Conservation (phyloP, 1,140 invertebrate species). For the Acyrthosiphon pisum region DNA sequence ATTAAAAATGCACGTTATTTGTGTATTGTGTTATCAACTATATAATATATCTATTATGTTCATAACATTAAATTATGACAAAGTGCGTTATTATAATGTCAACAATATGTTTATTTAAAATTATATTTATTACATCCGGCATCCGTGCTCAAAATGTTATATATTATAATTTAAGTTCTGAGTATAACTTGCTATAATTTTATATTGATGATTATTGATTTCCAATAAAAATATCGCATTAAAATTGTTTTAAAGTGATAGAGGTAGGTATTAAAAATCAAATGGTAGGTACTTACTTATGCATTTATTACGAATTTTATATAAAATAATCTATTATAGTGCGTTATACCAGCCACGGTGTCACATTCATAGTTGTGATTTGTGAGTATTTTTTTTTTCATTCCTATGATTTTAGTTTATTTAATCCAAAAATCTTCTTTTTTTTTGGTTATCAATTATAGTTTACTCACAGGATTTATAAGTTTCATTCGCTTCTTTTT, state of each 20-base stretch:
- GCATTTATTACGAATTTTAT: background rate
- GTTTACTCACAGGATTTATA: background rate
- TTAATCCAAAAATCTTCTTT: background rate
- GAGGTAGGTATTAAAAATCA: background rate
- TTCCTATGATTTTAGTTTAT: background rate
- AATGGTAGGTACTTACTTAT: too few species aligned
- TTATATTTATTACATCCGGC: background rate
- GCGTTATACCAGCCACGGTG: background rate
- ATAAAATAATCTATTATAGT: background rate
- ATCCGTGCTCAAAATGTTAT: background rate
- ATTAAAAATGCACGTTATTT: too few species aligned
- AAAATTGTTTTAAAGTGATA: background rate
- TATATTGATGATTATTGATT: background rate
- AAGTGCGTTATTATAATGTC: background rate
- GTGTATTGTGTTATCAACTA: too few species aligned
- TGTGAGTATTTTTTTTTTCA: background rate
- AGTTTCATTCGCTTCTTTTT: background rate
- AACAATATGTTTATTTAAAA: background rate
- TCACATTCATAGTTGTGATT: background rate
- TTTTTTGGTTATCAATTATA: background rate
- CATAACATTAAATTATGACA: background rate
- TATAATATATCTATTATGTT: background rate
- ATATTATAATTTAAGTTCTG: background rate
- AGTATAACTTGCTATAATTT: background rate
- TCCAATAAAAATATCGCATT: background rate